Evolutionary conservation across 2,888 invertebrate species (phyloP).

Genomic region (Lordiphosa fenestrarum): DNA sequence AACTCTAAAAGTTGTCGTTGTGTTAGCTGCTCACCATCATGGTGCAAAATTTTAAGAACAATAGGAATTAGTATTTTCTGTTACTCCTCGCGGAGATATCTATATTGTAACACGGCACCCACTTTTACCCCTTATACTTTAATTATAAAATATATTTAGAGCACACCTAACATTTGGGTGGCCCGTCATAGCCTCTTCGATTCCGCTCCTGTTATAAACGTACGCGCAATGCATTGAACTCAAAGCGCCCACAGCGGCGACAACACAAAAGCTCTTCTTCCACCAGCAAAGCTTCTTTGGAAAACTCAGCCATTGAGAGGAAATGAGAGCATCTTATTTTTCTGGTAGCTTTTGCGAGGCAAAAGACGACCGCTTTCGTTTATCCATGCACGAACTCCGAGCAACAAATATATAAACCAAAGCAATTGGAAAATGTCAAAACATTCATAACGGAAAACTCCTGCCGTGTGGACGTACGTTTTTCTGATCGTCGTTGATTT

Average conservation of each 20-base stretch:
- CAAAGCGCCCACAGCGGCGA: constrained; percentile 11
- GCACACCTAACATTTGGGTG: no score
- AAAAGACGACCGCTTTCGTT: constrained; percentile 26
- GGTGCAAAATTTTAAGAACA: no score
- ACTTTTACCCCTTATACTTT: no score
- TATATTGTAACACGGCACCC: no score
- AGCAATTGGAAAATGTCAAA: constrained; percentile 52
- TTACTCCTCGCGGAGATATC: no score
- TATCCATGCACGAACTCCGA: constrained; percentile 46
- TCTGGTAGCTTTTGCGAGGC: constrained; percentile 15
- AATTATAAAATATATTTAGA: no score
- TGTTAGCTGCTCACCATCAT: no score
- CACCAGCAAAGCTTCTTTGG: constrained; percentile 41
- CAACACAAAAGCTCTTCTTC: constrained; percentile 44
- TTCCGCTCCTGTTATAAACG: constrained; percentile 40
- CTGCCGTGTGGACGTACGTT: constrained; percentile 54
- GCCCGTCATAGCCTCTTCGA: not conserved
- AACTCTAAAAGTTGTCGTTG: no score
- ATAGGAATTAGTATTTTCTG: no score
- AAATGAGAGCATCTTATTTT: constrained; percentile 7
- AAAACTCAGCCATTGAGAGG: constrained; percentile 29
- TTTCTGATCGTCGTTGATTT: constrained; percentile 38
- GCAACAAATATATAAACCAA: constrained; percentile 70
- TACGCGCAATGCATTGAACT: constrained; percentile 62
- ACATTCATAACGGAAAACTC: constrained; percentile 69